Base-by-base conservation (phyloP, 30 jellyfish, hydroid and myxozoan genomes). In the Aurelia coerulea region DNA sequence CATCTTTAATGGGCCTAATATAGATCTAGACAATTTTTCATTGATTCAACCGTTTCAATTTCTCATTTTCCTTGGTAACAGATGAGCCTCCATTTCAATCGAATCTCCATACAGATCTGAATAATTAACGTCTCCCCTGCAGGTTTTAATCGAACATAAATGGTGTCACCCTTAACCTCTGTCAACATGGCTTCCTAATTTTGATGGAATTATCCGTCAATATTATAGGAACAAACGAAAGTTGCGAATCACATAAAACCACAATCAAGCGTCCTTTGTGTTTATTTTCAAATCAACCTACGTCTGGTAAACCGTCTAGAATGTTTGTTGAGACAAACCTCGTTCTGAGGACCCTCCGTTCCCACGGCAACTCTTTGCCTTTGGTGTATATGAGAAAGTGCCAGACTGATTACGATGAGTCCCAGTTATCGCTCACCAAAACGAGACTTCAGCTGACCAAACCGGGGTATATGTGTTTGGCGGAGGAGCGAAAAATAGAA, bases 221-320 rank as follows among this genome's bases (percentile, higher is more conserved):
- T n/a, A 62, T 31, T 62, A 62, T 46, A 14, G 14, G 56, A 46
- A 46, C 56, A 46, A 46, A 46, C 56, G 56, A 46, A 46, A 46
- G 56, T 46, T 46, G 56, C 56, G 56, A 46, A 46, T 46, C 56
- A 46, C 56, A 46, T 46, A 46, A 65, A 13, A 65, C 76, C 76
- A 23, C 76, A 65, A 16, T 16, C 35, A 65, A 23, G 76, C 76
- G 76, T 65, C 76, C 76, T 65, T 65, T 65, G 37, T 46, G 46
- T 16, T 13, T 23, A 23, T 13, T 65, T 65, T 65, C 18, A 65
- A 65, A 23, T 46, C 56, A 46, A 7, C 15, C 56, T 46, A 46
- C 56, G 56, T 46, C 8, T 46, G 56, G 56, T 46, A 2, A 13
- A 46, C 56, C 56, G 56, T 46, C 56, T 46, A 7, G 56, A 7